Evolutionary conservation across 2,888 invertebrate genomes (phyloP).

Genomic region (Physocephala rufipes): DNA sequence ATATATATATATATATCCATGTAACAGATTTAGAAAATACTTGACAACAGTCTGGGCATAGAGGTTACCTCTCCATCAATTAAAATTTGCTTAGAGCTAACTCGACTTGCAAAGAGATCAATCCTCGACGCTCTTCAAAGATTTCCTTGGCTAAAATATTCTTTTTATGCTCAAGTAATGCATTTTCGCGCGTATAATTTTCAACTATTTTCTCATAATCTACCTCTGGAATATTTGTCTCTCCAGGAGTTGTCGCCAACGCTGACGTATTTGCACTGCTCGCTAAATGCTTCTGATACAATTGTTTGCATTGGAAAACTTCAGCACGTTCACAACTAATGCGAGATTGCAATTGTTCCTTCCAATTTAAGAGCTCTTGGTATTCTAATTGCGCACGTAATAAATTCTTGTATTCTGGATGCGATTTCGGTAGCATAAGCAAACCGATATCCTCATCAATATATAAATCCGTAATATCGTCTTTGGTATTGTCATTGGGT

Average conservation of each 20-base stretch:
- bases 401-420: slow-evolving; percentile 69
- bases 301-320: slow-evolving; percentile 72
- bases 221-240: slow-evolving; percentile 45
- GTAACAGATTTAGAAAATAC: too few species aligned
- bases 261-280: slow-evolving; percentile 14
- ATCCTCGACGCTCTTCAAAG: slow-evolving; percentile 77
- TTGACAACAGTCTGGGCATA: too few species aligned
- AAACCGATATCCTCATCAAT: slow-evolving; percentile 56
- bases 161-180: slow-evolving; percentile 75
- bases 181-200: slow-evolving; percentile 72
- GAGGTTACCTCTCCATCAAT: too few species aligned
- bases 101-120: slow-evolving; percentile 77
- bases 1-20: too few species aligned
- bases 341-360: slow-evolving; percentile 74
- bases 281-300: slow-evolving; percentile 55
- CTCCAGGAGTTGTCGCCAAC: slow-evolving; percentile 12
- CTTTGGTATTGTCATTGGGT: slow-evolving; percentile 27
- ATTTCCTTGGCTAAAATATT: slow-evolving; percentile 74
- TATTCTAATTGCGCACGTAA: slow-evolving; percentile 74
- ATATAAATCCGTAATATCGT: slow-evolving; percentile 48
- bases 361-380: slow-evolving; percentile 74
- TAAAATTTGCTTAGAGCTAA: slow-evolving; percentile 65
- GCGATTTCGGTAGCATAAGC: slow-evolving; percentile 68
- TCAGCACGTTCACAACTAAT: slow-evolving; percentile 79
- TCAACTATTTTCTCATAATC: slow-evolving; percentile 68